These are phyloP conservation scores for Norana najaformis DNA, from an alignment of 2,888 invertebrate genomes.

Conservation along the genomic window DNA sequence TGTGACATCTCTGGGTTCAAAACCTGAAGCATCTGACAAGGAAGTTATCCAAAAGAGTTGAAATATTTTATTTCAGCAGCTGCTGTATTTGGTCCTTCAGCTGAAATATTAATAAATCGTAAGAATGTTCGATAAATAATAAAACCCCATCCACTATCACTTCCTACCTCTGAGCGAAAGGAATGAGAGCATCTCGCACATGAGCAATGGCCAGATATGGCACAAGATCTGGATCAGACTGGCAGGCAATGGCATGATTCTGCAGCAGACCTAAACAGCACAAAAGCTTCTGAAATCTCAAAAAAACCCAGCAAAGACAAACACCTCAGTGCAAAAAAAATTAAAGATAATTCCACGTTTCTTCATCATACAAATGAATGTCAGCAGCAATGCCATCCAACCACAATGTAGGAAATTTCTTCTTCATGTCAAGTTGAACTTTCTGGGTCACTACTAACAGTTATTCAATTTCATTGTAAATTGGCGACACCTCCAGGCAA, in stretches of 20 bases:
- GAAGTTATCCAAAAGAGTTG: no score
- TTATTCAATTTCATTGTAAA: neutral
- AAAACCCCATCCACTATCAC: neutral
- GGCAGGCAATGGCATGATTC: neutral
- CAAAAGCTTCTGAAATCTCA: neutral
- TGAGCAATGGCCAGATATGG: conserved; percentile 74
- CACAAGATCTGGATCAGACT: conserved; percentile 20
- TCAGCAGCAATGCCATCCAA: neutral
- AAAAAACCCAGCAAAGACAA: no score
- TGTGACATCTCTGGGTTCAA: no score
- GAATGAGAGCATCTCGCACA: conserved; percentile 85
- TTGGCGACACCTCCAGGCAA: neutral
- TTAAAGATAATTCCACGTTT: neutral
- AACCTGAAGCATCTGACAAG: no score
- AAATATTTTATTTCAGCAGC: no score
- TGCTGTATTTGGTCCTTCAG: no score
- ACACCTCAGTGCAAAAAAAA: neutral
- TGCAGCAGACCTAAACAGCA: conserved; percentile 20
- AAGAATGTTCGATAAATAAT: neutral
- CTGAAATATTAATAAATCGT: neutral
- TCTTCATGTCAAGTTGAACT: no score
- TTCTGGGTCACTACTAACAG: neutral
- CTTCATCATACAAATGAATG: neutral
- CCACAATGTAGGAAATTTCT: no score
- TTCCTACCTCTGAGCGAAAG: conserved; percentile 75